These are phyloP conservation scores for Branchellion lobata DNA, from an alignment of 2,888 invertebrate genomes.

Conservation along the genomic window DNA sequence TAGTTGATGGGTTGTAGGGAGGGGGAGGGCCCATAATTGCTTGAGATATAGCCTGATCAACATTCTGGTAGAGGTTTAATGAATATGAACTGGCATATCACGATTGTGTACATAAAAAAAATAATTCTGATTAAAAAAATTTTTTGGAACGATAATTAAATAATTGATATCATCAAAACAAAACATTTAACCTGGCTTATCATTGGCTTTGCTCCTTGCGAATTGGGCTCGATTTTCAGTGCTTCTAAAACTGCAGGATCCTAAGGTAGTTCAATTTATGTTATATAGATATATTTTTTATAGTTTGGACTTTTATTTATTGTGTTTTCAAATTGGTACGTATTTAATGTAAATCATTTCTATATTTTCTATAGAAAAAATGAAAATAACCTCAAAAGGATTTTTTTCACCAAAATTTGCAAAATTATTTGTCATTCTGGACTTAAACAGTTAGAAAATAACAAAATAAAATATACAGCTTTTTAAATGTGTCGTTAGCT, in stretches of 20 bases:
- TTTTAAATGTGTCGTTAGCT: too few species aligned
- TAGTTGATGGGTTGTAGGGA: constrained; percentile 67
- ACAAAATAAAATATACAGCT: not conserved
- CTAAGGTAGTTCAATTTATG: too few species aligned
- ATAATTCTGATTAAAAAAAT: not conserved
- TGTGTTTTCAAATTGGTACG: too few species aligned
- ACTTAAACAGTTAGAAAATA: not conserved
- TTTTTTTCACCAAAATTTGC: constrained; percentile 41
- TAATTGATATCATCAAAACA: not conserved
- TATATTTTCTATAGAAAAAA: too few species aligned
- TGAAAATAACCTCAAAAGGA: constrained; percentile 41
- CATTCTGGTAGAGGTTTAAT: constrained; percentile 16
- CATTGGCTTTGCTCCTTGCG: constrained; percentile 4
- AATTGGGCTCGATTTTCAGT: constrained; percentile 62
- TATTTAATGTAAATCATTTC: too few species aligned
- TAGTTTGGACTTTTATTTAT: too few species aligned
- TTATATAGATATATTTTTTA: constrained; percentile 35
- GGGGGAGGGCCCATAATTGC: constrained; percentile 66
- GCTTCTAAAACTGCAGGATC: constrained; percentile 93
- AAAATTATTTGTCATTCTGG: constrained; percentile 39
- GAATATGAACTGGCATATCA: not conserved
- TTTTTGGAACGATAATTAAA: not conserved
- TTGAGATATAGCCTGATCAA: constrained; percentile 77
- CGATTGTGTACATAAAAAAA: not conserved
- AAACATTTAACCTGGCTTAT: constrained; percentile 23